phyloP scores from a whole-genome alignment of 2,888 invertebrate genomes.

The Cheilosia urbana region DNA sequence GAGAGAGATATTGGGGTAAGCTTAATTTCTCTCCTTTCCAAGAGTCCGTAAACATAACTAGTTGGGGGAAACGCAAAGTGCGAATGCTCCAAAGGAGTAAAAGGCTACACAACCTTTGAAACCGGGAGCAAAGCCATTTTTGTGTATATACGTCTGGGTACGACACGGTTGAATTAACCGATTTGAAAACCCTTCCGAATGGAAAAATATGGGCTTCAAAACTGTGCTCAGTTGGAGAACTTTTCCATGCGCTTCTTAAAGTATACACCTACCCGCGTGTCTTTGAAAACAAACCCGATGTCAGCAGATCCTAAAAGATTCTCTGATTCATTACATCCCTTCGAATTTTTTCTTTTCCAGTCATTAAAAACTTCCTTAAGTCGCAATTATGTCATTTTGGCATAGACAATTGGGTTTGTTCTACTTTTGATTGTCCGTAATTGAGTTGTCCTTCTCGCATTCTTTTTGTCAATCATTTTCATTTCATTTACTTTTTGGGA shows the following conservation, averaged over 20 bases:
- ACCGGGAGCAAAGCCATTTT: too few relatives aligned
- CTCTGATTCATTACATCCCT: too few relatives aligned
- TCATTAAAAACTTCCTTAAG: slow-evolving; percentile 37
- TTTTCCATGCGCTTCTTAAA: too few relatives aligned
- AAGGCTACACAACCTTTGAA: background rate
- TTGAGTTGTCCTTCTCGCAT: background rate
- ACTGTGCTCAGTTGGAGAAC: too few relatives aligned
- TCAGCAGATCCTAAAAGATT: background rate
- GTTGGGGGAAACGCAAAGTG: background rate
- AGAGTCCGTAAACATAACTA: background rate
- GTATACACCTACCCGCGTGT: too few relatives aligned
- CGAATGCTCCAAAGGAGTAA: background rate
- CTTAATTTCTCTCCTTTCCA: background rate
- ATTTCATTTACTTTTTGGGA: background rate
- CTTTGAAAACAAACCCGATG: background rate
- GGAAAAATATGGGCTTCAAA: too few relatives aligned
- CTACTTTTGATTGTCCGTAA: slow-evolving; percentile 5
- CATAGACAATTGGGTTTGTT: slow-evolving; percentile 24
- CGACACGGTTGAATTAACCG: too few relatives aligned
- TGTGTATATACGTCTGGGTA: too few relatives aligned
- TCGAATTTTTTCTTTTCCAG: slow-evolving; percentile 2
- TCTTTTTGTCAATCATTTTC: background rate
- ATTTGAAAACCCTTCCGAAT: too few relatives aligned
- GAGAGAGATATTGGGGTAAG: background rate
- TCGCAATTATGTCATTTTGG: slow-evolving; percentile 22